These are phyloP conservation scores for Smutsia gigantea DNA, from an alignment of 2,797 vertebrate species.

Conservation along the genomic window DNA sequence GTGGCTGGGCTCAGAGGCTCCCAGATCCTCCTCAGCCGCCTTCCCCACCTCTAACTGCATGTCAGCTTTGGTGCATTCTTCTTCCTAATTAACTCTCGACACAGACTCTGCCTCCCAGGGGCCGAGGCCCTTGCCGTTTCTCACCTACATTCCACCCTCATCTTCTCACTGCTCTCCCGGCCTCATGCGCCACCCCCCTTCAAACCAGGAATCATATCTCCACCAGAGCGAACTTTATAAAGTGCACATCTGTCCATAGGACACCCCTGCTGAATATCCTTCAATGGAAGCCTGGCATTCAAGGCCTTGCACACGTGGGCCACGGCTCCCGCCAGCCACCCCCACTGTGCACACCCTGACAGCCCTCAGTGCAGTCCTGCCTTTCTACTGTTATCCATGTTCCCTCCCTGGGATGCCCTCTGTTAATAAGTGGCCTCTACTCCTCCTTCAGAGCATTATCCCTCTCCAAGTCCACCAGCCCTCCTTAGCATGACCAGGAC, in stretches of 20 bases:
- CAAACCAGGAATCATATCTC: background rate
- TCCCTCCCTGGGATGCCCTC: background rate
- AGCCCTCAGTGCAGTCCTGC: too few species aligned
- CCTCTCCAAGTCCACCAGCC: background rate
- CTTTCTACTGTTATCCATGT: background rate
- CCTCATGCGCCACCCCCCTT: accelerated
- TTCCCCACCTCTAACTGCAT: background rate
- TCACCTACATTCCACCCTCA: constrained; percentile 65
- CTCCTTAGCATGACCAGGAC: background rate
- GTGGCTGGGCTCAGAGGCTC: background rate
- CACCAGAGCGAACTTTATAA: background rate
- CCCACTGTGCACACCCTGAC: background rate
- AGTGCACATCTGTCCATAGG: background rate
- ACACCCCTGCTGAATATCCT: background rate
- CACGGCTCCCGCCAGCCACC: background rate
- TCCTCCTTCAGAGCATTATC: background rate
- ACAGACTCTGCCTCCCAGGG: constrained; percentile 45
- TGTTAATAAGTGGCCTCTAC: accelerated
- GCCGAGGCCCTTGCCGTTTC: background rate
- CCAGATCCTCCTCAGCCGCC: background rate
- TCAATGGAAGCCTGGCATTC: background rate
- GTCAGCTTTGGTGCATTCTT: background rate
- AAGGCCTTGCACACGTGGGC: accelerated
- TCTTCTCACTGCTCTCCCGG: background rate
- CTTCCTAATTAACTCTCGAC: constrained; percentile 47